Conservation (phyloP, 1,140 invertebrate species). For the Eumeta japonica region DNA sequence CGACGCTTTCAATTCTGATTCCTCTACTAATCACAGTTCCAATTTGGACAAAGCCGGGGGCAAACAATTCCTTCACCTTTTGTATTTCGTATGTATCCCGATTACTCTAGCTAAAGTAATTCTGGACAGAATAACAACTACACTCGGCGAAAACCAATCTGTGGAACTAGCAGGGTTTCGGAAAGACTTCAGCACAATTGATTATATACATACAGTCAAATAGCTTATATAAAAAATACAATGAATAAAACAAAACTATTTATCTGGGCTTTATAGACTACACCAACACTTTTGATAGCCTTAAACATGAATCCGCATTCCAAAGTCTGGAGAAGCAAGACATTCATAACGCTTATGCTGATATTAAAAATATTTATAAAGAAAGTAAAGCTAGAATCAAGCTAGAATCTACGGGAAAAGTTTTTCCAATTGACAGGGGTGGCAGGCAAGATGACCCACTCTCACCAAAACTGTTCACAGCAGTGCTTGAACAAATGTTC, state of each 20-base stretch:
- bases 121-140: constrained; percentile 2
- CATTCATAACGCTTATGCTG: constrained; percentile 4
- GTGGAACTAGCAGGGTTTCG: constrained; percentile 1
- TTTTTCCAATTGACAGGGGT: constrained; percentile 7
- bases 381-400: constrained; percentile 4
- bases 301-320: constrained; percentile 6
- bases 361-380: constrained; percentile 6
- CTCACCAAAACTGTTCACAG: too few relatives aligned
- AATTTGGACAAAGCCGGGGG: too few relatives aligned
- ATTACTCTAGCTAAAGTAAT: constrained; percentile 5
- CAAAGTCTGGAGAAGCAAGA: constrained; percentile 1
- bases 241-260: neutral
- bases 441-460: constrained; percentile 5
- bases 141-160: constrained; percentile 1
- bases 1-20: too few relatives aligned
- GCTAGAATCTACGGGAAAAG: constrained; percentile 6
- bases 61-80: too few relatives aligned
- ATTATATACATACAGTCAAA: too few relatives aligned
- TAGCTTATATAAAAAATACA: neutral
- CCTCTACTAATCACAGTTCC: too few relatives aligned
- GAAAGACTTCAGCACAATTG: too few relatives aligned
- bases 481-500: too few relatives aligned
- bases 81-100: too few relatives aligned
- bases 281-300: constrained; percentile 5
- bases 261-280: neutral